A percentile compares a stretch with the other conserved stretches of the same genome.
Evolutionary conservation across 2,113 vertebrate genomes (phyloP).

Genomic region (Prietella phreatophila): DNA sequence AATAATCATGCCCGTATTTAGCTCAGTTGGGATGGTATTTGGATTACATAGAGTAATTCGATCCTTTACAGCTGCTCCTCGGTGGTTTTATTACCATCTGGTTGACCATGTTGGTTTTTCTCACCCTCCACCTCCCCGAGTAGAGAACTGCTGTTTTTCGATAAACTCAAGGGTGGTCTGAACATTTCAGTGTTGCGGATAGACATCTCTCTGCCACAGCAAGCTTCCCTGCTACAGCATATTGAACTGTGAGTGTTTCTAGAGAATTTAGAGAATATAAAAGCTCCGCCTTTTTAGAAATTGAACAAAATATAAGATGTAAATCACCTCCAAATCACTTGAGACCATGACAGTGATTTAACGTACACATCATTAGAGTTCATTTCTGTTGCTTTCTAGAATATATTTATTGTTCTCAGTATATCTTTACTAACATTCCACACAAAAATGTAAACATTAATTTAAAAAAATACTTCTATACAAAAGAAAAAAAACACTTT

Average conservation of each 20-base stretch:
- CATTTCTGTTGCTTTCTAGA: too few species aligned
- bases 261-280: neutral
- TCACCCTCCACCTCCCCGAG: neutral
- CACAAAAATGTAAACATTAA: too few species aligned
- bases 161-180: neutral
- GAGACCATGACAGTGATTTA: neutral
- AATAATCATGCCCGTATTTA: neutral
- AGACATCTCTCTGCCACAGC: neutral
- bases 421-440: too few species aligned
- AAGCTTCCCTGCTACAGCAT: neutral
- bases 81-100: constrained; percentile 19
- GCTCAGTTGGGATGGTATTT: neutral
- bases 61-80: constrained; percentile 4
- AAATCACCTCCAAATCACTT: neutral
- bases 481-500: too few species aligned
- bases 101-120: neutral
- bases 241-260: neutral
- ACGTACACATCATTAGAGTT: too few species aligned
- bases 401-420: too few species aligned
- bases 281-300: neutral
- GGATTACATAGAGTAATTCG: neutral
- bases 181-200: too few species aligned
- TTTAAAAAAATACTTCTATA: too few species aligned
- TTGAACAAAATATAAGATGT: neutral
- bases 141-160: neutral